These are phyloP conservation scores for Campoplex nolae DNA, from an alignment of 2,888 invertebrate genomes.

Conservation along the genomic window DNA sequence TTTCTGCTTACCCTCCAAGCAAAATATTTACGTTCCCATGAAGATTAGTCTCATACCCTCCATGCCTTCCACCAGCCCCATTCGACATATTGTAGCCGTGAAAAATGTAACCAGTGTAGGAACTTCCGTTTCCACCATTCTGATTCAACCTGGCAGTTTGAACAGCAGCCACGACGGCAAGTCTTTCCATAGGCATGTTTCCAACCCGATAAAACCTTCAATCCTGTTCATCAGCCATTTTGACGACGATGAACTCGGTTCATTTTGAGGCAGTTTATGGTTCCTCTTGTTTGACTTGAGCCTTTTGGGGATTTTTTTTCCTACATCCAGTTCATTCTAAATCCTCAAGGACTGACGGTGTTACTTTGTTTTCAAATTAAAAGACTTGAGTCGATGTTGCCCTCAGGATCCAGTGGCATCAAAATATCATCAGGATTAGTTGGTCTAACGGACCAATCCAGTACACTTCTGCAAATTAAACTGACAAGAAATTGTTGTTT, in stretches of 20 bases:
- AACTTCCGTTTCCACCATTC: conserved; percentile 58
- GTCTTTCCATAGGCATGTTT: conserved; percentile 88
- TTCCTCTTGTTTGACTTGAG: background rate
- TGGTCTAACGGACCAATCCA: background rate
- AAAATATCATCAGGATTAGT: background rate
- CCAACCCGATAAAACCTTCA: conserved; percentile 8
- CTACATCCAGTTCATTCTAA: background rate
- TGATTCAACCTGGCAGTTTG: conserved; percentile 72
- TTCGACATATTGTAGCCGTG: conserved; percentile 74
- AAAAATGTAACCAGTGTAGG: conserved; percentile 54
- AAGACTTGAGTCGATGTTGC: background rate
- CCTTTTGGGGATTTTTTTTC: background rate
- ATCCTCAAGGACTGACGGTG: background rate
- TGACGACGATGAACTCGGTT: background rate
- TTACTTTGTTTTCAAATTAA: background rate
- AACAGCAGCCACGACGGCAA: conserved; percentile 85
- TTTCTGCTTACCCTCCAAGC: conserved; percentile 89
- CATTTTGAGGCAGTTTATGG: background rate
- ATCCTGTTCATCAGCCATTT: conserved; percentile 26
- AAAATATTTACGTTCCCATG: conserved; percentile 90
- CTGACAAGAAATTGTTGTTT: background rate
- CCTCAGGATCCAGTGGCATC: background rate
- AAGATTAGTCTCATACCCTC: conserved; percentile 82
- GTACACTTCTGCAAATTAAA: background rate
- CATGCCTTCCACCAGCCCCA: conserved; percentile 73